Conservation (phyloP, 2,797 vertebrate species). For the Phataginus tricuspis region DNA sequence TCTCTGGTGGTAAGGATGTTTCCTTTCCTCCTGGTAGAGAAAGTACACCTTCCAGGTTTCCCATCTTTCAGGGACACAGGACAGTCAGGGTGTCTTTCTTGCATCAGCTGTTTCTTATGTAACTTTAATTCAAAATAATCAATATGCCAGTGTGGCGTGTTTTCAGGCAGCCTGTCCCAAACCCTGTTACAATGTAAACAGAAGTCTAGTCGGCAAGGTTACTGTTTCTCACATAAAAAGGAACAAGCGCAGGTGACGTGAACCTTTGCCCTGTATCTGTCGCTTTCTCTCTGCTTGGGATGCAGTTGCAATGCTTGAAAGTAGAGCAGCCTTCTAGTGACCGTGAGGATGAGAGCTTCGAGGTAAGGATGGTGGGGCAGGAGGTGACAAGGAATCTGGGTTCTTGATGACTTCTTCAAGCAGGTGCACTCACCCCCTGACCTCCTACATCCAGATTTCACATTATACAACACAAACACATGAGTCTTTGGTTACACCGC, state of each 20-base stretch:
- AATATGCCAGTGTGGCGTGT: too few species aligned
- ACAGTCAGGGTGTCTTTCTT: too few species aligned
- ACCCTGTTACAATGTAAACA: background rate
- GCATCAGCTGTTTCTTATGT: too few species aligned
- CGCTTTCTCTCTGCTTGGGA: background rate
- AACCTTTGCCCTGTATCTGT: background rate
- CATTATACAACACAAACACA: fast-evolving
- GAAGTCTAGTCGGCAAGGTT: background rate
- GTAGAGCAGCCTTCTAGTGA: background rate
- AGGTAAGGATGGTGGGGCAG: background rate
- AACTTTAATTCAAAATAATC: too few species aligned
- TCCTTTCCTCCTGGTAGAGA: too few species aligned
- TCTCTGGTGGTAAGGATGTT: too few species aligned
- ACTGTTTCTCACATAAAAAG: background rate
- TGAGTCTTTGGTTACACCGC: background rate
- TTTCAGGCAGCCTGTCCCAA: too few species aligned
- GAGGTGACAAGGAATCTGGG: background rate
- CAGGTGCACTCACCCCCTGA: background rate
- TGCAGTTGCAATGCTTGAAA: background rate
- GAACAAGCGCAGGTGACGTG: background rate
- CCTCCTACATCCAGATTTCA: background rate
- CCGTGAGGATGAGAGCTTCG: background rate
- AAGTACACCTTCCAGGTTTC: too few species aligned
- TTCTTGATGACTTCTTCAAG: background rate
- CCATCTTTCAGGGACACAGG: too few species aligned